Conservation (phyloP, 2,113 vertebrate genomes). For the Pristiophorus japonicus region DNA sequence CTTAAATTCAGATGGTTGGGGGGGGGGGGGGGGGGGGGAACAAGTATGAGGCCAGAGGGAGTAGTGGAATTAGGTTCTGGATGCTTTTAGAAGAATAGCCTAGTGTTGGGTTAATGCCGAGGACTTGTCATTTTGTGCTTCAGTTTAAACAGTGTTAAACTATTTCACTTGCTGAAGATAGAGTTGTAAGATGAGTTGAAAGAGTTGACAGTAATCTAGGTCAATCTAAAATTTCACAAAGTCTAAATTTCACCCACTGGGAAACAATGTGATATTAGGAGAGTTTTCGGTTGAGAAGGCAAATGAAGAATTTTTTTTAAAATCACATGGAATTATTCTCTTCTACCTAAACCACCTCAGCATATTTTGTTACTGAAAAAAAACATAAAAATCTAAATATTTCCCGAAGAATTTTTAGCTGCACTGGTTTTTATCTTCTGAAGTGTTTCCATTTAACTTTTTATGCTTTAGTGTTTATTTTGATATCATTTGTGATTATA, state of each 20-base stretch:
- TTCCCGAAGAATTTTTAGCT: background rate
- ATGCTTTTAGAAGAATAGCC: slow-evolving; percentile 5
- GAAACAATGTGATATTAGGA: background rate
- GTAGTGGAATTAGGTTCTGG: slow-evolving; percentile 37
- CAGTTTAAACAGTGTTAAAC: background rate
- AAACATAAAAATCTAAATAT: background rate
- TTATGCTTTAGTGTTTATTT: background rate
- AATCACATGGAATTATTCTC: background rate
- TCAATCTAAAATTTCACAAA: background rate
- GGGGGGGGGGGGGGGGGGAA: background rate
- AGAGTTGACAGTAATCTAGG: background rate
- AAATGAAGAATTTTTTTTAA: background rate
- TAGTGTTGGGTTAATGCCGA: slow-evolving; percentile 10
- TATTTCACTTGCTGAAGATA: background rate
- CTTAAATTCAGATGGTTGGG: slow-evolving; percentile 37
- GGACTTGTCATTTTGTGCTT: background rate
- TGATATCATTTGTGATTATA: background rate
- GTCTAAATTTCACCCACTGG: background rate
- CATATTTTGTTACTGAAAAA: background rate
- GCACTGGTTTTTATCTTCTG: background rate
- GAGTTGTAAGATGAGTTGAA: background rate
- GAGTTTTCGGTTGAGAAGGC: background rate
- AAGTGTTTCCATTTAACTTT: background rate
- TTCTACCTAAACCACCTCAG: background rate
- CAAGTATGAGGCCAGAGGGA: slow-evolving; percentile 36